Evolutionary conservation across 2,113 vertebrate genomes (phyloP), one percentile per base, ranked within the genome.

Genomic region (Anser cygnoides): DNA sequence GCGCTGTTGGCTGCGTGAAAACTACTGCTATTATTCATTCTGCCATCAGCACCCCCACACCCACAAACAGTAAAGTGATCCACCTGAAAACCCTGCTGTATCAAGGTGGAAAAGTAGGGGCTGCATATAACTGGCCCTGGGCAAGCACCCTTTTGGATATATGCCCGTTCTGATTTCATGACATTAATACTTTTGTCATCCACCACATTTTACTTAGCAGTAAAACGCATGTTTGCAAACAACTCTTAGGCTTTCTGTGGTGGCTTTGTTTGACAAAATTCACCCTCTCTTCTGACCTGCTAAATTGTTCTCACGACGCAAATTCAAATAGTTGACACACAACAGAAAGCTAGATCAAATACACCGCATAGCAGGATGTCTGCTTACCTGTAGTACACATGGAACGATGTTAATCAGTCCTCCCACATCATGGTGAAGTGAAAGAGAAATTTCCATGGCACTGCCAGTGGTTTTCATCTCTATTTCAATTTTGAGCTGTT

Each of bases 401-500:
- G 98, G 98, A 74, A 98, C 35, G 13, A 97, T 4, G 35, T 97
- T 96, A n/a, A 58, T 82, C 57, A 98, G 96, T 50, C 88, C 90
- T 75, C 78, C 73, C 55, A 98, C 63, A 49, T 98, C 84, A 43
- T 98, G 98, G 87, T 97, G 95, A 76, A 98, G 89, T 23, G 93
- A 97, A 73, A 98, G 58, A 46, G 41, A 85, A 33, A 98, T 55
- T 74, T 93, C 71, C 33, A 66, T 41, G 17, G 95, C 77, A 54
- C 49, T 93, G 46, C 92, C 96, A 62, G 87, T 96, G 59, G 41
- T 91, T 90, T 83, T 96, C 52, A 91, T 91, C 44, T 97, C 94
- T 31, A 98, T 79, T 92, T 95, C 82, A 21, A 97, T n/a, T 23
- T 82, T 92, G 28, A 98, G 74, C 44, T 76, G 75, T 79, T 98